Percentiles rank a stretch among this genome's conserved stretches.
Conservation (phyloP, 2,888 invertebrate genomes). For the Seira musarum region DNA sequence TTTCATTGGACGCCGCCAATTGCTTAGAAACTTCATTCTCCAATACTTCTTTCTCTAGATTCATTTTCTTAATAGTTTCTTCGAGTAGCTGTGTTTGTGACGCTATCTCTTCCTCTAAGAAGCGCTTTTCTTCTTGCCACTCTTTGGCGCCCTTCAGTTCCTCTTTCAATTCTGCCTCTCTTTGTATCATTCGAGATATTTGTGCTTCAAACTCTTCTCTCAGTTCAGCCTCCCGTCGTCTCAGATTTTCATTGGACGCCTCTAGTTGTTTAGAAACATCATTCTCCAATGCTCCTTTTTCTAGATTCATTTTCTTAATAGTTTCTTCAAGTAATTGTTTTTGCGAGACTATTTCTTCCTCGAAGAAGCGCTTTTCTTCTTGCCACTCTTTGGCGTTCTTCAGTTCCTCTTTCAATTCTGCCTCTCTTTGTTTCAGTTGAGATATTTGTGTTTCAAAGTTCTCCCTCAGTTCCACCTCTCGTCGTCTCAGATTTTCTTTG, state of each 20-base stretch:
- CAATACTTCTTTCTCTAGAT: too few species aligned
- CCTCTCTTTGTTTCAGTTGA: too few species aligned
- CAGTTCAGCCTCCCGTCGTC: not conserved
- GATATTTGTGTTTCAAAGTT: not conserved
- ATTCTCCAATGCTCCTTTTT: constrained; percentile 23
- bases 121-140: too few species aligned
- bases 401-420: too few species aligned
- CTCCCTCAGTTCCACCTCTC: not conserved
- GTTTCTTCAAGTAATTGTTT: not conserved
- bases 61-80: too few species aligned
- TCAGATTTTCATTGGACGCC: not conserved
- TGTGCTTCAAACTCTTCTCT: not conserved
- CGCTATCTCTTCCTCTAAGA: too few species aligned
- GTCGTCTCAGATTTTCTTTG: not conserved
- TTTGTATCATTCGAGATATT: too few species aligned
- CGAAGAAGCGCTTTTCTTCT: constrained; percentile 52
- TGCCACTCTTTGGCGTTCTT: constrained; percentile 42
- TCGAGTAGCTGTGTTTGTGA: too few species aligned
- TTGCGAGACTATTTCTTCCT: constrained; percentile 34
- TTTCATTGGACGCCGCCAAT: too few species aligned
- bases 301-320: not conserved
- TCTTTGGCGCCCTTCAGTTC: too few species aligned
- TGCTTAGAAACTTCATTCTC: too few species aligned
- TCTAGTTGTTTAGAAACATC: constrained; percentile 23
- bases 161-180: too few species aligned